These are phyloP conservation scores for Vireo altiloquus DNA, from an alignment of 2,113 vertebrate genomes.

Conservation along the genomic window DNA sequence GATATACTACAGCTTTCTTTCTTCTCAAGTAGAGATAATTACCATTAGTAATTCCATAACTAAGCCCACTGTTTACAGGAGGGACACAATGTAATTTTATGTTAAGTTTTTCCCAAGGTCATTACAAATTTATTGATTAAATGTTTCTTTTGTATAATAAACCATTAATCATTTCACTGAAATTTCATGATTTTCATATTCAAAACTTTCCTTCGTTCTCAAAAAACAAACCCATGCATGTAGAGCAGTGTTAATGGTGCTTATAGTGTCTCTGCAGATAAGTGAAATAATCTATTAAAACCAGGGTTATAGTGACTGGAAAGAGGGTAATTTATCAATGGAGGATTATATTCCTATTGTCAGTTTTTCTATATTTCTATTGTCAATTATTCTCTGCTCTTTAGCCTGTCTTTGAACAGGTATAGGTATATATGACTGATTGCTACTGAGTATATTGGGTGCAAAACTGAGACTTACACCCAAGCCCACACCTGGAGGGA, in stretches of 20 bases:
- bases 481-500: background rate
- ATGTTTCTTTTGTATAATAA: background rate
- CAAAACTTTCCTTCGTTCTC: background rate
- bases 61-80: background rate
- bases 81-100: background rate
- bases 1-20: background rate
- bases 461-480: background rate
- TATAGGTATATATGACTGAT: background rate
- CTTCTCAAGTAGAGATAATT: background rate
- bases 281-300: background rate
- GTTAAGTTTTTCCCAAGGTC: background rate
- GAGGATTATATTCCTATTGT: background rate
- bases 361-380: background rate
- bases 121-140: background rate
- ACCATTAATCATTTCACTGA: background rate
- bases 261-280: background rate
- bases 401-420: background rate
- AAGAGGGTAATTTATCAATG: background rate
- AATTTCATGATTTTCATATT: background rate
- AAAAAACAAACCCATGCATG: background rate
- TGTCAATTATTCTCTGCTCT: background rate
- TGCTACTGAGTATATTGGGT: background rate
- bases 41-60: background rate
- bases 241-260: background rate
- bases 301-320: background rate